Conservation (phyloP, 2,113 vertebrate species). For the human (Homo sapiens) region GRCh38 chr2:157729501-157730000, state of each 20-base stretch:
- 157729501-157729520: neutral
- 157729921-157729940: neutral
- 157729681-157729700: neutral
- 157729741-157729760: neutral
- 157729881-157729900: neutral
- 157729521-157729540: neutral
- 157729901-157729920: neutral
- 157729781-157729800: neutral
- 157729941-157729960: neutral
- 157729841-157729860: neutral
- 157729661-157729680: neutral
- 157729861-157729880: neutral
- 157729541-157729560: neutral
- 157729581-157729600: neutral
- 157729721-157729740: neutral
- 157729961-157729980: neutral
- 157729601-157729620: neutral
- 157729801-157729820: neutral
- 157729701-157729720: neutral
- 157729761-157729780: neutral
- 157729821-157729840: neutral
- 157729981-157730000: neutral
- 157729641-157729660: neutral
- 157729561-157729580: neutral
- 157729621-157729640: neutral